Evolutionary conservation across 2,888 invertebrate genomes (phyloP).

Genomic region (Diaprepes abbreviatus): DNA sequence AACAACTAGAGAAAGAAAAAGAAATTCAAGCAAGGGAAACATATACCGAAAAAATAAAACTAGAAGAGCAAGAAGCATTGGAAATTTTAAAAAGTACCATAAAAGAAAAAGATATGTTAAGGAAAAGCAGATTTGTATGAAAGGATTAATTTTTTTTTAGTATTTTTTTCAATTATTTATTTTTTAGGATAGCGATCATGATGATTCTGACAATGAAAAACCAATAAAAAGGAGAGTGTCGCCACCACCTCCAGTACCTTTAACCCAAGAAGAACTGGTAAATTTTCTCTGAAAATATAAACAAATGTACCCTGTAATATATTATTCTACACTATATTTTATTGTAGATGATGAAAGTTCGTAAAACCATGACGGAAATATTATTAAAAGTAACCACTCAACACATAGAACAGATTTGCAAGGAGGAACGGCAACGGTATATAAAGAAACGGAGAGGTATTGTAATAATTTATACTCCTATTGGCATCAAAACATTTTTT

Average conservation of each 20-base stretch:
- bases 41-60: constrained; percentile 69
- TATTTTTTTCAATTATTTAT: background rate
- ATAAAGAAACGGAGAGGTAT: constrained; percentile 82
- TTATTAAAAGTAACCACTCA: constrained; percentile 93
- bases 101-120: constrained; percentile 67
- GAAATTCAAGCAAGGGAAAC: constrained; percentile 76
- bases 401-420: constrained; percentile 87
- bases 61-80: constrained; percentile 71
- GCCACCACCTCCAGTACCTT: constrained; percentile 54
- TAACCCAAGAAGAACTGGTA: constrained; percentile 74
- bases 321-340: background rate
- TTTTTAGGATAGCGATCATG: constrained; percentile 62
- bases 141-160: background rate
- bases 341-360: constrained; percentile 86
- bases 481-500: constrained; percentile 3
- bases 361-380: constrained; percentile 92
- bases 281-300: constrained; percentile 50
- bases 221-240: constrained; percentile 58
- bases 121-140: constrained; percentile 76
- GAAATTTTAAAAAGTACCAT: constrained; percentile 65
- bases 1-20: constrained; percentile 85
- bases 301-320: too few species aligned
- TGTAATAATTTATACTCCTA: constrained; percentile 51
- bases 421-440: constrained; percentile 87
- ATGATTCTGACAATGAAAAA: constrained; percentile 71